These are phyloP conservation scores for Pterostichus madidus DNA, from an alignment of 2,888 invertebrate species.

Conservation along the genomic window DNA sequence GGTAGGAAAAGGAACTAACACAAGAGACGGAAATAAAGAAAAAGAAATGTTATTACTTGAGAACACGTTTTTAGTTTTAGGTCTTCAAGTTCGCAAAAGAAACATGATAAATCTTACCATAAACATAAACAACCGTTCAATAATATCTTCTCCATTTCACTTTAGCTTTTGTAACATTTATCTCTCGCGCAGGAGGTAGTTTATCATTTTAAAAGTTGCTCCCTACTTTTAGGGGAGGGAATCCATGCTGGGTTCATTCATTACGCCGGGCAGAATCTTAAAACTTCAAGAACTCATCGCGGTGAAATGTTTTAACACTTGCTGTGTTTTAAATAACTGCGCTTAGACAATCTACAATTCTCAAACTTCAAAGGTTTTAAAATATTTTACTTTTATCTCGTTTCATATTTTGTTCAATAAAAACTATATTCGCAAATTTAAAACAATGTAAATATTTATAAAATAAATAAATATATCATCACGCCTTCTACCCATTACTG, in stretches of 20 bases:
- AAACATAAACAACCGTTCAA: conserved; percentile 47
- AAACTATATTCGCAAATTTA: no score
- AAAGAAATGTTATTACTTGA: conserved; percentile 43
- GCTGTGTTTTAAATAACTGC: not conserved
- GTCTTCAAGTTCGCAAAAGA: conserved; percentile 12
- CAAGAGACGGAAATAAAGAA: conserved; percentile 27
- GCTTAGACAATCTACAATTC: no score
- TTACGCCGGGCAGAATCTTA: conserved; percentile 18
- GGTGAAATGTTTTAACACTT: not conserved
- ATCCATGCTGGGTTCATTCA: conserved; percentile 9
- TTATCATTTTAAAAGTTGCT: conserved; percentile 39
- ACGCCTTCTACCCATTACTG: no score
- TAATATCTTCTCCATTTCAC: conserved; percentile 31
- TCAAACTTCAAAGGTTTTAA: no score
- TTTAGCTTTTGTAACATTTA: not conserved
- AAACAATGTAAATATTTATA: no score
- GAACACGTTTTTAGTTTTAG: conserved; percentile 39
- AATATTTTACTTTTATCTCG: no score
- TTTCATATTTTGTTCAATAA: no score
- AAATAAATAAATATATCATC: no score
- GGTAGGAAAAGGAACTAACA: not conserved
- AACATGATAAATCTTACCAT: conserved; percentile 31
- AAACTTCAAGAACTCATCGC: conserved; percentile 16
- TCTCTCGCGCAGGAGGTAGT: conserved; percentile 9
- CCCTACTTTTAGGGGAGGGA: conserved; percentile 4